Conservation (phyloP, 2,797 vertebrate genomes). For the Ciconia nigra region DNA sequence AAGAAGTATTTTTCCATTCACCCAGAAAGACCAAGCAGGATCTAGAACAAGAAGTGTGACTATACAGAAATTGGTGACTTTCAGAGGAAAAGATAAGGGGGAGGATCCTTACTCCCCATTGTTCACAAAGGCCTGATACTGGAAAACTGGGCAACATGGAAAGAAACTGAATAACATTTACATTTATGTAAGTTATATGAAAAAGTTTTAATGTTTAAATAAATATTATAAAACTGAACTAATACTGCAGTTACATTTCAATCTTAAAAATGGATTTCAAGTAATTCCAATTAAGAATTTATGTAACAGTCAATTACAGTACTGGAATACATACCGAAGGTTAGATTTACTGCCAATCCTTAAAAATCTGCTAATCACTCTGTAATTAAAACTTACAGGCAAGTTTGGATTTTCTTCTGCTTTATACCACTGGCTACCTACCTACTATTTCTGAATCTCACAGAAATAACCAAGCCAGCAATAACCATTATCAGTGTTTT, state of each 20-base stretch:
- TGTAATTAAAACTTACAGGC: neutral
- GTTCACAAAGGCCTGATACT: neutral
- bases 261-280: neutral
- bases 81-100: neutral
- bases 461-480: neutral
- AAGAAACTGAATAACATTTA: neutral
- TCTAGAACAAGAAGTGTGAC: neutral
- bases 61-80: neutral
- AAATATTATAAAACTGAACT: neutral
- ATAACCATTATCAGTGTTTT: neutral
- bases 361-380: neutral
- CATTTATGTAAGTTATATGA: neutral
- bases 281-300: neutral
- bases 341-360: neutral
- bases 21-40: neutral
- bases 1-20: neutral
- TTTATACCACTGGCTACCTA: neutral
- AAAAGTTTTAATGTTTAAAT: neutral
- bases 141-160: accelerated
- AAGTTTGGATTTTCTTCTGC: accelerated
- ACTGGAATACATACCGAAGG: neutral
- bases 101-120: neutral
- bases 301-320: neutral
- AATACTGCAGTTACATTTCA: neutral
- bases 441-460: neutral